Evolutionary conservation across 2,888 invertebrate species (phyloP), one percentile per base, ranked within the genome.

Genomic region (Pterobdella sp.): DNA sequence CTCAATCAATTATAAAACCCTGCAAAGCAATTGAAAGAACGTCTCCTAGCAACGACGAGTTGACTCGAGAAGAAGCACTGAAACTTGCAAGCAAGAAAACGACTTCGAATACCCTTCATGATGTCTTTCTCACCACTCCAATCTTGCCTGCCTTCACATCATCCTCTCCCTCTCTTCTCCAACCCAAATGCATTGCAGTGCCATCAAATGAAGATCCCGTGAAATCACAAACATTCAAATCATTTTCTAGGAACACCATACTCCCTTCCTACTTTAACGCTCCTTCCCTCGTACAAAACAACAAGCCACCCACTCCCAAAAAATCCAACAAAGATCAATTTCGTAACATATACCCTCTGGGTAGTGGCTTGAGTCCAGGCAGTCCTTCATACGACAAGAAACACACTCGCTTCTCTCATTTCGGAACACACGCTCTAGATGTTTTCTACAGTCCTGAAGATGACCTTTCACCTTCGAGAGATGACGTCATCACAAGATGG

Each of bases 371-470:
- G 37, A 76, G 76, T 68, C 76, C 76, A 37, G 76, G 75, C 37
- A 75, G 75, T 67, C 77, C 77, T 31, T 77, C 77, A 2, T 77
- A 76, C 73, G 67, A 70, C 60, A 74, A 76, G 56, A 49, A 66
- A 10, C 77, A 76, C 36, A 63, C 74, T 56, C 73, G 76, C 63
- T 77, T 77, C 66, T 76, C 76, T 31, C 77, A 77, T 75, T 74
- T 77, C 52, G 78, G 78, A 1, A 76, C 76, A 22, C 78, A 78
- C 67, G 78, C 78, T 1, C 75, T 78, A 52, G 78, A 78, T 69
- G 72, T 78, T 65, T 78, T 78, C 67, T 74, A 76, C 64, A 76
- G 76, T 64, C 78, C 78, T 1, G 78, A 78, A 52, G 78, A 78
- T 35, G 65, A 74, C 37, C 56, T 34, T 31, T 35, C 1, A 2